Percentiles rank a stretch among this genome's conserved stretches.
phyloP scores from a whole-genome alignment of 1,140 invertebrate species.

The Apocrypta bakeri region DNA sequence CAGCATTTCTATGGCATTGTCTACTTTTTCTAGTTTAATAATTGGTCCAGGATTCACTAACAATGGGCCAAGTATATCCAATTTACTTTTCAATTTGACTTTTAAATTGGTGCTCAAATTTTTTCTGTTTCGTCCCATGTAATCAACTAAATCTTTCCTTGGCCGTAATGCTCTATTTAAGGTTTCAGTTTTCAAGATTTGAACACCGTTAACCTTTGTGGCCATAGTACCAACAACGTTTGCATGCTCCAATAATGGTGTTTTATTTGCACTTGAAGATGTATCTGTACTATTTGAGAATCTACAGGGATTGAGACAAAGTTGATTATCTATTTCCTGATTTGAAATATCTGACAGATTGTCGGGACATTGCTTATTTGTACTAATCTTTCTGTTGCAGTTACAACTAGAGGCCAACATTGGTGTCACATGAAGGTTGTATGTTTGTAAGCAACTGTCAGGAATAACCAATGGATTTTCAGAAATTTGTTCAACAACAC shows the following conservation, averaged over 20 bases:
- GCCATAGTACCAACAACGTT: background rate
- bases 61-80: conserved; percentile 17
- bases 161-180: conserved; percentile 51
- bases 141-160: conserved; percentile 57
- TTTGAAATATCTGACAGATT: background rate
- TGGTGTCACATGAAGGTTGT: background rate
- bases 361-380: conserved; percentile 22
- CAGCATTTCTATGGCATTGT: conserved; percentile 30
- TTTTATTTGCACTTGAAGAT: too few species aligned
- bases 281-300: too few species aligned
- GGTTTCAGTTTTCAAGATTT: conserved; percentile 16
- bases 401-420: conserved; percentile 17
- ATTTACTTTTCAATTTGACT: conserved; percentile 51
- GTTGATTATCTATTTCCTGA: conserved; percentile 10
- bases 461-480: conserved; percentile 38
- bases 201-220: background rate
- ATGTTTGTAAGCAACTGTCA: conserved; percentile 26
- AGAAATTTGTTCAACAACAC: background rate
- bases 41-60: conserved; percentile 21
- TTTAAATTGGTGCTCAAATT: conserved; percentile 25
- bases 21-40: conserved; percentile 47
- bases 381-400: conserved; percentile 20
- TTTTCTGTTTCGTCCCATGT: conserved; percentile 53
- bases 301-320: background rate
- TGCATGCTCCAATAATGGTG: too few species aligned